A percentile compares a stretch with the other conserved stretches of the same genome.
Conservation (phyloP, 2,797 vertebrate genomes). For the Tragopan temminckii region DNA sequence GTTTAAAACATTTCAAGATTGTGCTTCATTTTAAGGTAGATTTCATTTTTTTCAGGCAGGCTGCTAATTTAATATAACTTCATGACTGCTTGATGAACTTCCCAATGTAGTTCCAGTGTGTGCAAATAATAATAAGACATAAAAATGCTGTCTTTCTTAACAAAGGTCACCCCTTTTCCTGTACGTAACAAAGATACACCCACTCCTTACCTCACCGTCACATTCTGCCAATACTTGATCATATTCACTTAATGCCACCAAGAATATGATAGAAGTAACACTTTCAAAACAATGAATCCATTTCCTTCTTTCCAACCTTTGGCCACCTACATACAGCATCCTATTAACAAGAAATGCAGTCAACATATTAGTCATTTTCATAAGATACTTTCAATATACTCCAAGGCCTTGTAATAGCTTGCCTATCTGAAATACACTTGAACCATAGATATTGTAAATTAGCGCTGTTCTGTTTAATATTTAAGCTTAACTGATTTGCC, state of each 20-base stretch:
- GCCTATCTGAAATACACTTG: background rate
- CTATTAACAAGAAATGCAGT: conserved; percentile 44
- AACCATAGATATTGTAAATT: background rate
- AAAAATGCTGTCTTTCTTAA: background rate
- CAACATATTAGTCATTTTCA: background rate
- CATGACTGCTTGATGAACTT: background rate
- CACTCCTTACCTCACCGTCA: conserved; percentile 88
- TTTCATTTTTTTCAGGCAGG: background rate
- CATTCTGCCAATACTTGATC: conserved; percentile 93
- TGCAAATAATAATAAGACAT: background rate
- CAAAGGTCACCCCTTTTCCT: background rate
- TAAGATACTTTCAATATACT: background rate
- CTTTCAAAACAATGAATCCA: conserved; percentile 97
- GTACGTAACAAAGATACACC: background rate
- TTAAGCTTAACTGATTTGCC: background rate
- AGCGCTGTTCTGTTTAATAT: background rate
- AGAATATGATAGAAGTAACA: conserved; percentile 94
- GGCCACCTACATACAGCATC: conserved; percentile 94
- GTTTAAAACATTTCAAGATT: background rate
- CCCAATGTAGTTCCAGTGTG: background rate
- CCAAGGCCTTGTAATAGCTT: background rate
- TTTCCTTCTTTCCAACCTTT: conserved; percentile 93
- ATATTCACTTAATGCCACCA: conserved; percentile 94
- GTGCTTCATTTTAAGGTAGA: background rate
- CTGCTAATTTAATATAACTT: background rate